Evolutionary conservation across 1,140 invertebrate genomes (phyloP).

Genomic region (Solenopsis invicta): DNA sequence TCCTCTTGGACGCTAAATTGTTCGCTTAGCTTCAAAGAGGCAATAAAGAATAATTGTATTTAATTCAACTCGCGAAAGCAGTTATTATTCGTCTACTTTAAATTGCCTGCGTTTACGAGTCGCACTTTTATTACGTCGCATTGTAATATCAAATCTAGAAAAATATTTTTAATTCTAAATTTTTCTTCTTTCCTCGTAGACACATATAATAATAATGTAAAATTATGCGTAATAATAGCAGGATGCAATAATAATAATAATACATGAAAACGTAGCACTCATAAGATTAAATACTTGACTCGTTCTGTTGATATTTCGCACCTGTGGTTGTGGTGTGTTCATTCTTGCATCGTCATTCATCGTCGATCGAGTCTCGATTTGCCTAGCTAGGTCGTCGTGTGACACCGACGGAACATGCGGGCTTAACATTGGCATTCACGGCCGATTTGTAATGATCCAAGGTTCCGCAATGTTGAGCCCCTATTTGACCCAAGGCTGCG

Average conservation of each 20-base stretch:
- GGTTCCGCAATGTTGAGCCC: constrained; percentile 75
- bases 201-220: background rate
- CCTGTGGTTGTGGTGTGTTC: constrained; percentile 52
- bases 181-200: background rate
- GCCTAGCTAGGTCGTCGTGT: background rate
- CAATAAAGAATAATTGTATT: constrained; percentile 42
- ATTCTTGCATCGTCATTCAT: constrained; percentile 47
- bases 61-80: constrained; percentile 26
- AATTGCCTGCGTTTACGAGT: background rate
- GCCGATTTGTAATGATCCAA: constrained; percentile 67
- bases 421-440: constrained; percentile 74
- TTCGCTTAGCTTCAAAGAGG: constrained; percentile 22
- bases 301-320: background rate
- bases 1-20: background rate
- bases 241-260: too few species aligned
- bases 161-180: constrained; percentile 30
- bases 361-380: background rate
- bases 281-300: background rate
- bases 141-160: background rate
- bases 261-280: background rate
- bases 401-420: constrained; percentile 67
- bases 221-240: background rate
- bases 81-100: constrained; percentile 20
- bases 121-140: constrained; percentile 27
- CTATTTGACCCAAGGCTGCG: constrained; percentile 33